phyloP scores from a whole-genome alignment of 2,113 vertebrate species.

The Pholis gunnellus region DNA sequence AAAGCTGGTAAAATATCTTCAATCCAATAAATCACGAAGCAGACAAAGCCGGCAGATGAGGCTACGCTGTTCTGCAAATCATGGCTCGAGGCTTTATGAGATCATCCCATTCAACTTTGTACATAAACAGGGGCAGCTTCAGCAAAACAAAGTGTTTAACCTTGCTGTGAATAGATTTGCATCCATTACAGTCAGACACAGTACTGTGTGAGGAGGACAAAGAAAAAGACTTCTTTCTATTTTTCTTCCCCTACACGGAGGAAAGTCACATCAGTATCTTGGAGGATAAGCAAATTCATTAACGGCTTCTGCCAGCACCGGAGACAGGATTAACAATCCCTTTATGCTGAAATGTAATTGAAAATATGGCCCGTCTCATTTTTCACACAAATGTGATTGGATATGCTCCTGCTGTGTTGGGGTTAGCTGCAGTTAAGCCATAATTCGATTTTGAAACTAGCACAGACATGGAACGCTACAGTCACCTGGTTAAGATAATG shows the following conservation, averaged over 20 bases:
- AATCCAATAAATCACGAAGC: slow-evolving; percentile 49
- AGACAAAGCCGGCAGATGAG: slow-evolving; percentile 56
- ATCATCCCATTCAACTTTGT: slow-evolving; percentile 66
- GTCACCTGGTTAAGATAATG: slow-evolving; percentile 66
- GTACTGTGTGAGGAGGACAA: slow-evolving; percentile 63
- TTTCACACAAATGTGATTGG: slow-evolving; percentile 85
- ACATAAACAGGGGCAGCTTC: slow-evolving; percentile 72
- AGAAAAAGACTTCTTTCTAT: slow-evolving; percentile 50
- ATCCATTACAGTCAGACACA: slow-evolving; percentile 70
- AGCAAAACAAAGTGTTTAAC: slow-evolving; percentile 78
- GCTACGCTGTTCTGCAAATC: slow-evolving; percentile 19
- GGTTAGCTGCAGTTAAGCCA: slow-evolving; percentile 75
- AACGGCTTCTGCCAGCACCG: slow-evolving; percentile 78
- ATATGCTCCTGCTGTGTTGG: slow-evolving; percentile 77
- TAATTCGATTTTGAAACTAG: slow-evolving; percentile 80
- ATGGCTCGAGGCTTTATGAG: slow-evolving; percentile 45
- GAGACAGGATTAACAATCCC: slow-evolving; percentile 83
- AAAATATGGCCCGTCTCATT: slow-evolving; percentile 81
- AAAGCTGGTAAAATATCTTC: slow-evolving; percentile 23
- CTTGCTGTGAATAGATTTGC: slow-evolving; percentile 77
- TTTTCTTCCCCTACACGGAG: slow-evolving; percentile 43
- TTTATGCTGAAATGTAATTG: slow-evolving; percentile 86
- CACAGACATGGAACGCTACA: slow-evolving; percentile 56
- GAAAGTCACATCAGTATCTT: slow-evolving; percentile 76
- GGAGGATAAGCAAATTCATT: slow-evolving; percentile 85